Base-by-base conservation (phyloP, 1,140 invertebrate genomes). In the Drosophila lacteicornis region DNA sequence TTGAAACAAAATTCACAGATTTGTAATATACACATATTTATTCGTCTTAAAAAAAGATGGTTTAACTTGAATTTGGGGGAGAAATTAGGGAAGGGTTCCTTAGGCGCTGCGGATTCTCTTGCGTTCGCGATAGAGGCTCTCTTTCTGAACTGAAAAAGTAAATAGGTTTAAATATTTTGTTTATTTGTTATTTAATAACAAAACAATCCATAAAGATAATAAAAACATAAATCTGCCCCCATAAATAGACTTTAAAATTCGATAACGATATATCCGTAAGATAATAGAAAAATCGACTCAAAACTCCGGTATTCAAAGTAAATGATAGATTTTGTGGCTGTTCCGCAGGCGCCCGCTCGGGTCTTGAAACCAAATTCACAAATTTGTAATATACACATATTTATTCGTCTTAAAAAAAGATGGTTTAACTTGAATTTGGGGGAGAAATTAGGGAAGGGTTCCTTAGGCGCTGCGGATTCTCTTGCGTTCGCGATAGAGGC, bases 401-500 rank as follows among this genome's bases (percentile, higher is more conserved):
- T 1, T 3, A n/a, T 51, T 53, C 12, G 1, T 55, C 22, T 36
- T 22, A 55, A 0, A 55, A 33, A 43, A 22, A 13, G 22, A 15
- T 38, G 5, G 17, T 55, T 46, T 19, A 19, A 27, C 25, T 56
- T 70, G 27, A 38, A 38, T 56, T 40, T 19, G 19, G 36, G 17
- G n/a, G 15, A n/a, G 4, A 1, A 22, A 22, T 22, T 22, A 22
- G 19, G 9, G 13, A n/a, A 13, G 12, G 43, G 30, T 22, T 70
- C 43, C 7, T 33, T 45, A 92, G 25, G 94, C 85, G 85, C 95
- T 96, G 66, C 94, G 94, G 53, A 96, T 93, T 92, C 94, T 96
- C 91, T 95, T 96, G 60, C 92, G 93, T 82, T 96, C 96, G 67
- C 93, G 94, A 73, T 96, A 96, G 0, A 96, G 63, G 19, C 94